These are phyloP conservation scores for Pharmacophagus antenor DNA, from an alignment of 2,888 invertebrate genomes.

Conservation along the genomic window DNA sequence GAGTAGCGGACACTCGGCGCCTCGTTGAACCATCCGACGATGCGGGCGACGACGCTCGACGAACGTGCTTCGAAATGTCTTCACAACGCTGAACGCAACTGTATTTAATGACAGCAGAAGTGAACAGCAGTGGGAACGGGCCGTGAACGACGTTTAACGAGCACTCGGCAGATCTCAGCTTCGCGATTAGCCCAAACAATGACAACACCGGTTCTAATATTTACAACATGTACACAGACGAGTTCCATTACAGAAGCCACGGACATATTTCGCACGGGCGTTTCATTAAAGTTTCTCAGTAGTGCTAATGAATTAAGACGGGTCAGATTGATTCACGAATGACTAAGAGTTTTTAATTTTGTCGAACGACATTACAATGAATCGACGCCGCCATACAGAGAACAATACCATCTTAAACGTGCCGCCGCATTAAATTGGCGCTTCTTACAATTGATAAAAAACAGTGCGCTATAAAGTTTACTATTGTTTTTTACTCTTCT, in stretches of 20 bases:
- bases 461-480: slow-evolving; percentile 10
- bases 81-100: slow-evolving; percentile 71
- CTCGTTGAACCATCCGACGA: slow-evolving; percentile 40
- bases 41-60: slow-evolving; percentile 54
- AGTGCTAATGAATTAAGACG: slow-evolving; percentile 53
- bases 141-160: slow-evolving; percentile 59
- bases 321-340: slow-evolving; percentile 64
- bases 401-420: slow-evolving; percentile 31
- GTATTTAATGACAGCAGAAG: slow-evolving; percentile 66
- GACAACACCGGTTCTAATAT: slow-evolving; percentile 60
- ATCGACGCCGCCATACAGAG: slow-evolving; percentile 49
- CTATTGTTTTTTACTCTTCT: background rate
- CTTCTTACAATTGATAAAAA: slow-evolving; percentile 27
- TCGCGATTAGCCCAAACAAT: slow-evolving; percentile 73
- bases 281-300: slow-evolving; percentile 53
- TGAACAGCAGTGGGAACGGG: slow-evolving; percentile 72
- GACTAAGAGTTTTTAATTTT: slow-evolving; percentile 69
- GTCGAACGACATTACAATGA: slow-evolving; percentile 35
- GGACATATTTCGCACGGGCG: slow-evolving; percentile 44
- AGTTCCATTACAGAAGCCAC: slow-evolving; percentile 54
- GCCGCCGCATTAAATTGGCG: slow-evolving; percentile 19
- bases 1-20: slow-evolving; percentile 67
- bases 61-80: slow-evolving; percentile 71
- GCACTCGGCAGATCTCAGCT: slow-evolving; percentile 65
- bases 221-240: slow-evolving; percentile 45